Percentiles rank a stretch among this genome's conserved stretches.
phyloP scores from a whole-genome alignment of 1,140 invertebrate species.

The Brachionus sp. region DNA sequence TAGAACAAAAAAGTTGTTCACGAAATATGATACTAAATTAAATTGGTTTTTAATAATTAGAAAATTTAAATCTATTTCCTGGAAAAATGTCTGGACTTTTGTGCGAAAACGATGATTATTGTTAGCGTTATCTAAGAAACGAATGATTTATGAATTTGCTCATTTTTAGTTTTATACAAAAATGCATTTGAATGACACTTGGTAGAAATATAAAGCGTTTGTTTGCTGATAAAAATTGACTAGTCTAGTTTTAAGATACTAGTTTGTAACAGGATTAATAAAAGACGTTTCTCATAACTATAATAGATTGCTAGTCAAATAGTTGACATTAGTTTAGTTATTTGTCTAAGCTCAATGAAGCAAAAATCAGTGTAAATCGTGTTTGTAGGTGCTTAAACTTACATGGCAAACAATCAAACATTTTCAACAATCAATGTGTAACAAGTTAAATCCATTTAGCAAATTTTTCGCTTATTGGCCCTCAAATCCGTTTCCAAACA shows the following conservation, averaged over 20 bases:
- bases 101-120: not conserved
- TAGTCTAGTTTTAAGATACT: not conserved
- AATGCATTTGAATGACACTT: not conserved
- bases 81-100: not conserved
- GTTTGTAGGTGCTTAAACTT: not conserved
- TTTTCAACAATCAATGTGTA: not conserved
- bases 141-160: not conserved
- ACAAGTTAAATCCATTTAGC: not conserved
- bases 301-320: not conserved
- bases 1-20: not conserved
- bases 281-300: not conserved
- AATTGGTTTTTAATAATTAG: not conserved
- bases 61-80: not conserved
- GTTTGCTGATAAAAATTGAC: not conserved
- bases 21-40: not conserved
- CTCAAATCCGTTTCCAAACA: constrained; percentile 1
- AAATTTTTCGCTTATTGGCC: not conserved
- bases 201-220: not conserved
- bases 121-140: not conserved
- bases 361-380: not conserved
- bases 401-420: not conserved
- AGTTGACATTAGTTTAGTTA: not conserved
- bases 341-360: not conserved
- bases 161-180: not conserved
- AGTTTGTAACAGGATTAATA: not conserved